Base-by-base conservation (phyloP, 2,888 invertebrate species). In the Dugesia japonica region DNA sequence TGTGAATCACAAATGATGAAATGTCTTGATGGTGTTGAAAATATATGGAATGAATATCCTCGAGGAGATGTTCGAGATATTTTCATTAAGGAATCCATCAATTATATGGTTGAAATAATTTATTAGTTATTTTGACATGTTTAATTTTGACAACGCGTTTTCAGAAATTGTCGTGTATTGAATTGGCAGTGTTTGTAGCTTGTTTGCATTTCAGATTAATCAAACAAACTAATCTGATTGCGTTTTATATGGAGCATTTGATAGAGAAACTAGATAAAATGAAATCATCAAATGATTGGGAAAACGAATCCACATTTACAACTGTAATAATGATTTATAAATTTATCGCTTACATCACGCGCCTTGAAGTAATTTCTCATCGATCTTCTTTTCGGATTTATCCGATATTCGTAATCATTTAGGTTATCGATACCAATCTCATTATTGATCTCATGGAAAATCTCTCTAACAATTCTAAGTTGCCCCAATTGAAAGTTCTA, bases 41-140 rank as follows among this genome's bases (percentile, higher is more conserved):
- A n/a, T 20, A 23, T 56, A 4, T 56, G 56, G 56, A 56, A 56
- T 23, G 56, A 56, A 23, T 56, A 56, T 23, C 56, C 56, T 13
- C 56, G 56, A n/a, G 56, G 56, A 20, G 9, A 56, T 23, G 56
- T 56, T n/a, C n/a, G 56, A 23, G 56, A 56, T n/a, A 56, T 56
- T 23, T 56, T 56, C 56, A 56, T 56, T 23, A 56, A n/a, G 56
- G 56, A 56, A 23, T 56, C 56, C 4, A 56, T 56, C 7, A 56
- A 56, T 56, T 56, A 56, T 56, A 56, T 56, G 56, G 56, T 56
- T n/a, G n/a, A n/a, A n/a, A n/a, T n/a, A n/a, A n/a, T n/a, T n/a
- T n/a, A n/a, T n/a, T n/a, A n/a, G n/a, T n/a, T n/a, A n/a, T n/a
- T n/a, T n/a, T n/a, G n/a, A n/a, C n/a, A n/a, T n/a, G n/a, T n/a